A percentile compares a stretch with the other conserved stretches of the same genome.
These are phyloP conservation scores for Drosophila setifemur DNA, from an alignment of 1,140 invertebrate genomes.

Conservation along the genomic window DNA sequence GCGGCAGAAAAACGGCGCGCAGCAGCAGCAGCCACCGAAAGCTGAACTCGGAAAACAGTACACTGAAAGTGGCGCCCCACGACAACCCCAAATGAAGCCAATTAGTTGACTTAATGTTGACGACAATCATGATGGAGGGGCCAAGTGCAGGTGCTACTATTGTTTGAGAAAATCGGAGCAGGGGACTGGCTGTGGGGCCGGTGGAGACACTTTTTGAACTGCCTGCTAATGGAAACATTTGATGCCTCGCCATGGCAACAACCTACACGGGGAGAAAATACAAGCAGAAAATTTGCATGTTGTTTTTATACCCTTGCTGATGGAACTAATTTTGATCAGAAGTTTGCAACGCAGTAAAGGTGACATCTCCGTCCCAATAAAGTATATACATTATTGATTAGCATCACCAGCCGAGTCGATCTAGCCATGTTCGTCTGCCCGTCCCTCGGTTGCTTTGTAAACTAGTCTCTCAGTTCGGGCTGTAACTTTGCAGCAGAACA, in stretches of 20 bases:
- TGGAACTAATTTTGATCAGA: too few species aligned
- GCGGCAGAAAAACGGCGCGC: conserved; percentile 25
- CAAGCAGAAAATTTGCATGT: background rate
- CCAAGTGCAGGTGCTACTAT: conserved; percentile 8
- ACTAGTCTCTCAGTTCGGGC: too few species aligned
- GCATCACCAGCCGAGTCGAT: too few species aligned
- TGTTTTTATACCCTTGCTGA: too few species aligned
- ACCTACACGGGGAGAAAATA: background rate
- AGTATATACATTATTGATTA: too few species aligned
- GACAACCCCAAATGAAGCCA: conserved; percentile 77
- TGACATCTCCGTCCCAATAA: too few species aligned
- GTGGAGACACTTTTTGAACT: conserved; percentile 64
- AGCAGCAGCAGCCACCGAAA: too few species aligned
- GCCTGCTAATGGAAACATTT: conserved; percentile 73
- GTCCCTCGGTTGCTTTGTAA: too few species aligned
- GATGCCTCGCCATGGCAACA: conserved; percentile 44
- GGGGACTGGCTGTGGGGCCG: background rate
- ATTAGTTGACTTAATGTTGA: conserved; percentile 78
- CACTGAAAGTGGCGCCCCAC: conserved; percentile 36
- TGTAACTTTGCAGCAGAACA: too few species aligned
- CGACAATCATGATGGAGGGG: conserved; percentile 37
- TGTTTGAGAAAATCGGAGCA: background rate
- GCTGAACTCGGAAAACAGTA: background rate
- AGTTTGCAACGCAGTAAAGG: too few species aligned
- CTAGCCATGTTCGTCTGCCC: too few species aligned